Evolutionary conservation across 2,113 vertebrate genomes (phyloP).

Genomic region (Oceanodroma tethys): DNA sequence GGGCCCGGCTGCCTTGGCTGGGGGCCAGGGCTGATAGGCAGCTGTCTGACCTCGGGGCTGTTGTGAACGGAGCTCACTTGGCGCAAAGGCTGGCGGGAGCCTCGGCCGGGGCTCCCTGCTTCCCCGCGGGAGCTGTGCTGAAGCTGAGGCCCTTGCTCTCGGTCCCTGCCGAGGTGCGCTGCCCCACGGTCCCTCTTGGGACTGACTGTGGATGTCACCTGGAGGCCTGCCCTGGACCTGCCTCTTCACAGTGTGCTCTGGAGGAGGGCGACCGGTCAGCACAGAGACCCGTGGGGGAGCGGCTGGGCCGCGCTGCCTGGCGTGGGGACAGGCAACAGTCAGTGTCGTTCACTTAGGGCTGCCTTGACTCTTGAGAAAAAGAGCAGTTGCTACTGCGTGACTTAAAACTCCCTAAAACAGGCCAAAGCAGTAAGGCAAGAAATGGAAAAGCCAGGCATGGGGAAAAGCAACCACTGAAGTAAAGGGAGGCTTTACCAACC

Average conservation of each 20-base stretch:
- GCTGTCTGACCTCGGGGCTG: constrained; percentile 15
- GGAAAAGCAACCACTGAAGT: neutral
- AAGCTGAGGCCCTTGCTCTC: neutral
- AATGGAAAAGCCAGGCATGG: neutral
- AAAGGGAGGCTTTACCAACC: neutral
- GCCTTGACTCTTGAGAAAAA: neutral
- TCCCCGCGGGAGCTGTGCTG: neutral
- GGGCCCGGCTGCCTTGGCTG: neutral
- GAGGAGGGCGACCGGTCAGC: neutral
- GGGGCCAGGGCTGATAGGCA: constrained; percentile 21
- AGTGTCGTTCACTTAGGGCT: neutral
- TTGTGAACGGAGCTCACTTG: neutral
- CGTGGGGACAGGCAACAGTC: neutral
- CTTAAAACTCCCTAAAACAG: neutral
- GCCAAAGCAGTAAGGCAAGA: neutral
- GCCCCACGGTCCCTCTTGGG: no score
- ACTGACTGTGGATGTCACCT: neutral
- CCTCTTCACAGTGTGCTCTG: neutral
- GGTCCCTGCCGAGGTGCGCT: neutral
- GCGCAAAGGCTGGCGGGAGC: neutral
- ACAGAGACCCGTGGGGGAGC: neutral
- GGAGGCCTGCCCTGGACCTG: neutral
- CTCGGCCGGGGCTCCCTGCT: neutral
- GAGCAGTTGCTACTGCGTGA: rapidly evolving
- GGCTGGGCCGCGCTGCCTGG: rapidly evolving